Percentiles rank a stretch among this genome's conserved stretches.
Conservation (phyloP, 2,113 vertebrate species). For the mouse (Mus musculus) region GRCm39 chr5:41821501-41822000, state of each 20-base stretch:
- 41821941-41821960: neutral
- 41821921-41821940: neutral
- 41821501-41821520: constrained; percentile 47
- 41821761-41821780: constrained; percentile 29
- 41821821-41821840: constrained; percentile 44
- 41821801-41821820: neutral
- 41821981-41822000: constrained; percentile 16
- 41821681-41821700: neutral
- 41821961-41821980: constrained; percentile 21
- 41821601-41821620: constrained; percentile 5
- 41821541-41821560: neutral
- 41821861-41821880: constrained; percentile 40
- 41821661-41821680: neutral
- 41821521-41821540: constrained; percentile 35
- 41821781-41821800: constrained; percentile 40
- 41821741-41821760: neutral
- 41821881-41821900: constrained; percentile 11
- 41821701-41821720: constrained; percentile 34
- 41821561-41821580: constrained; percentile 54
- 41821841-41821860: neutral
- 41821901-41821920: constrained; percentile 32
- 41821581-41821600: neutral
- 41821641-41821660: neutral
- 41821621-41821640: neutral
- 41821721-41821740: constrained; percentile 28